Evolutionary conservation across 2,888 invertebrate genomes (phyloP), one percentile per base, ranked within the genome.

Genomic region (Catocala nupta): DNA sequence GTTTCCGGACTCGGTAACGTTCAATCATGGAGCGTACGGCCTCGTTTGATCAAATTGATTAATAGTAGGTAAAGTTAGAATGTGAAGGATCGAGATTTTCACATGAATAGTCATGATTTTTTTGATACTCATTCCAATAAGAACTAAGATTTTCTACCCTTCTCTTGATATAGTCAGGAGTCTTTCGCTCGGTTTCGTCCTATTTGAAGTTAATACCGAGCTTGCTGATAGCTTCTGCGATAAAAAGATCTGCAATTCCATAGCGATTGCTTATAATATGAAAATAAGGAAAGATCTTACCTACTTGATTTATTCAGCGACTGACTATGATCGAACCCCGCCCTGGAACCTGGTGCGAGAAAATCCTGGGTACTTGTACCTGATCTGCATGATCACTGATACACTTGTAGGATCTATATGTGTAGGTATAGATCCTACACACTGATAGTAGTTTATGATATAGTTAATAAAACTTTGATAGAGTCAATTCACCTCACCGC

Each of bases 131-230:
- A 39, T 12, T 10, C 47, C 49, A 58, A 36, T 63, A 58, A 11
- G 44, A 33, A 11, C 50, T 58, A 33, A 64, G 48, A 16, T 55
- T 64, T 16, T 43, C 55, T 51, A 59, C 34, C 55, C 51, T 49
- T 13, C 57, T 45, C 16, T 53, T 54, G 16, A 59, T 55, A 50
- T 64, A 55, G 43, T 55, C 47, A 11, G 39, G 16, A 13, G 63
- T 59, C 54, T 64, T n/a, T n/a, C n/a, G n/a, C n/a, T n/a, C n/a
- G n/a, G n/a, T n/a, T n/a, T n/a, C n/a, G n/a, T n/a, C n/a, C n/a
- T n/a, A 58, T 33, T 63, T 64, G 43, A 64, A 59, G 33, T 55
- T 59, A 6, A 45, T 48, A 45, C 47, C 43, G 42, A 58, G 54
- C 39, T 54, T 42, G 6, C 54, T 49, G 9, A 63, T 49, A 11